A percentile compares a stretch with the other conserved stretches of the same genome.
These are phyloP conservation scores for Clarias magur DNA, from an alignment of 2,113 vertebrate genomes.

Conservation along the genomic window DNA sequence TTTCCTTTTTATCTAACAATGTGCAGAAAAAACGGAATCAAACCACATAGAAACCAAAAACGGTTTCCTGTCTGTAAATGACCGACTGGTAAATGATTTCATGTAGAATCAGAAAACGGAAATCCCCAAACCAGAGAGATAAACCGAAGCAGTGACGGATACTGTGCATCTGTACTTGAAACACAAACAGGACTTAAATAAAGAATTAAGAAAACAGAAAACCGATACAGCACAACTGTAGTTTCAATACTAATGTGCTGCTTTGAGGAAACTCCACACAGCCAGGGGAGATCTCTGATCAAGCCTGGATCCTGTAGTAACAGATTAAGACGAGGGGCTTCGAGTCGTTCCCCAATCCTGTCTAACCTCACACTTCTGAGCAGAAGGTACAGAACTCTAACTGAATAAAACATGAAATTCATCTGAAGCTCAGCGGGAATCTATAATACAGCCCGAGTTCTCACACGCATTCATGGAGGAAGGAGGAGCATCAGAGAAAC, in stretches of 20 bases:
- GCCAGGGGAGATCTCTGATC: not conserved
- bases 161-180: not conserved
- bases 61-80: not conserved
- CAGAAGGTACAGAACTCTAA: constrained; percentile 15
- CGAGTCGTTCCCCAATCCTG: not conserved
- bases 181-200: not conserved
- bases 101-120: not conserved
- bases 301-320: not conserved
- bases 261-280: not conserved
- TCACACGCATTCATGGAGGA: not conserved
- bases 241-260: not conserved
- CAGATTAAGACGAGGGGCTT: not conserved
- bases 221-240: not conserved
- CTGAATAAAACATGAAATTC: constrained; percentile 40
- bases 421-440: not conserved
- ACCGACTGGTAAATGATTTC: not conserved
- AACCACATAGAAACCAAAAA: not conserved
- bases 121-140: not conserved
- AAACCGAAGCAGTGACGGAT: not conserved
- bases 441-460: not conserved
- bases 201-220: not conserved
- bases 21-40: not conserved
- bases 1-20: not conserved
- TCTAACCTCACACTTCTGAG: not conserved
- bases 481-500: not conserved